phyloP scores from a whole-genome alignment of 2,888 invertebrate species.

The Archips crataeganus region DNA sequence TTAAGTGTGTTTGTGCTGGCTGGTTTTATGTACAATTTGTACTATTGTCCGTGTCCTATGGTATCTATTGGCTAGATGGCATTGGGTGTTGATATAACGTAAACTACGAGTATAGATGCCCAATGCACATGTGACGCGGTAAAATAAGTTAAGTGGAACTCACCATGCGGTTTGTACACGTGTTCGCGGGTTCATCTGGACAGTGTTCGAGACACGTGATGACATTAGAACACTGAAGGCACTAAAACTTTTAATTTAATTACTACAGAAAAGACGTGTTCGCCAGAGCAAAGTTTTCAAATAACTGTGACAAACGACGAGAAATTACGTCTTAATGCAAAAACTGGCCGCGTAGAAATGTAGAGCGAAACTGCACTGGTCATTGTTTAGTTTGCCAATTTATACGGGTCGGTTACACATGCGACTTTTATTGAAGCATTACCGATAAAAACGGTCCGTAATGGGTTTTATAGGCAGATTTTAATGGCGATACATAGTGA shows the following conservation, averaged over 20 bases:
- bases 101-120: slow-evolving; percentile 48
- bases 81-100: slow-evolving; percentile 59
- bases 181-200: slow-evolving; percentile 64
- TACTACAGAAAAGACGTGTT: slow-evolving; percentile 80
- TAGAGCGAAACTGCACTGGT: slow-evolving; percentile 80
- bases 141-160: slow-evolving; percentile 53
- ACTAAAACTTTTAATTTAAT: slow-evolving; percentile 68
- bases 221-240: slow-evolving; percentile 71
- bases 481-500: slow-evolving; percentile 75
- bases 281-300: slow-evolving; percentile 79
- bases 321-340: slow-evolving; percentile 73
- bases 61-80: slow-evolving; percentile 76
- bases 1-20: slow-evolving; percentile 71
- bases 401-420: slow-evolving; percentile 86
- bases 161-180: slow-evolving; percentile 69
- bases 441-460: slow-evolving; percentile 82
- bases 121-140: slow-evolving; percentile 39
- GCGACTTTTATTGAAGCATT: slow-evolving; percentile 84
- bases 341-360: slow-evolving; percentile 81
- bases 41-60: slow-evolving; percentile 60
- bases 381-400: slow-evolving; percentile 86
- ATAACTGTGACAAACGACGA: slow-evolving; percentile 82
- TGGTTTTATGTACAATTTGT: slow-evolving; percentile 71
- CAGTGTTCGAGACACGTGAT: slow-evolving; percentile 66
- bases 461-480: slow-evolving; percentile 81